Percentiles rank a stretch among this genome's conserved stretches.
Conservation (phyloP, 30 jellyfish, hydroid and myxozoan genomes). For the Phacellophora camtschatica region DNA sequence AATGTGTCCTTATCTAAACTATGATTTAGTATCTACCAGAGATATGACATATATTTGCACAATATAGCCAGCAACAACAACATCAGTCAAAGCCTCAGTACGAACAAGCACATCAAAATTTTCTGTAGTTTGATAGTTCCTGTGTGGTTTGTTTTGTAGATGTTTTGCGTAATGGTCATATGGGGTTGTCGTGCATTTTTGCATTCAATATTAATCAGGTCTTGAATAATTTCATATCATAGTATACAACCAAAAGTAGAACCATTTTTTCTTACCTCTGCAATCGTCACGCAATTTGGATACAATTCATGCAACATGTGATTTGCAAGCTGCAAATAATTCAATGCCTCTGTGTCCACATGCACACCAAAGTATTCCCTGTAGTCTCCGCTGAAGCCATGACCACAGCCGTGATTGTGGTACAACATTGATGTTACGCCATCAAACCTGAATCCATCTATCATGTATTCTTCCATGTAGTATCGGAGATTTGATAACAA, state of each 20-base stretch:
- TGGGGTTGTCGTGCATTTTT: too few species aligned
- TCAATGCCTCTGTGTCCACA: conserved; percentile 88
- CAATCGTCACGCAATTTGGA: conserved; percentile 87
- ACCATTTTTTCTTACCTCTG: conserved; percentile 67
- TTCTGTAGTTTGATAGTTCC: too few species aligned
- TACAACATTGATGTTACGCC: conserved; percentile 99
- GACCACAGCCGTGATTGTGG: conserved; percentile 88
- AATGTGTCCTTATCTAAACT: too few species aligned
- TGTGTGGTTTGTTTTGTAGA: too few species aligned
- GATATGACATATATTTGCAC: too few species aligned
- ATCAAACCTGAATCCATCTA: conserved; percentile 97
- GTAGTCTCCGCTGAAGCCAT: conserved; percentile 96
- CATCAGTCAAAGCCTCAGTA: too few species aligned
- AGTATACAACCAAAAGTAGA: neutral
- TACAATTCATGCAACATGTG: conserved; percentile 81
- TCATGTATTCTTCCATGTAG: conserved; percentile 87
- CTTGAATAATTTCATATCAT: neutral
- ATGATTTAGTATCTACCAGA: too few species aligned
- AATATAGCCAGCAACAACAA: too few species aligned
- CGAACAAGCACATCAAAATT: too few species aligned
- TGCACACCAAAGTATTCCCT: conserved; percentile 86
- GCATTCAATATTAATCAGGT: too few species aligned
- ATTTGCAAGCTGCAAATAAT: conserved; percentile 89
- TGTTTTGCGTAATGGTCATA: too few species aligned
- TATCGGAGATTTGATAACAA: conserved; percentile 85